A percentile compares a stretch with the other conserved stretches of the same genome.
phyloP scores from a whole-genome alignment of 1,140 invertebrate genomes.

The Drepana arcuata region DNA sequence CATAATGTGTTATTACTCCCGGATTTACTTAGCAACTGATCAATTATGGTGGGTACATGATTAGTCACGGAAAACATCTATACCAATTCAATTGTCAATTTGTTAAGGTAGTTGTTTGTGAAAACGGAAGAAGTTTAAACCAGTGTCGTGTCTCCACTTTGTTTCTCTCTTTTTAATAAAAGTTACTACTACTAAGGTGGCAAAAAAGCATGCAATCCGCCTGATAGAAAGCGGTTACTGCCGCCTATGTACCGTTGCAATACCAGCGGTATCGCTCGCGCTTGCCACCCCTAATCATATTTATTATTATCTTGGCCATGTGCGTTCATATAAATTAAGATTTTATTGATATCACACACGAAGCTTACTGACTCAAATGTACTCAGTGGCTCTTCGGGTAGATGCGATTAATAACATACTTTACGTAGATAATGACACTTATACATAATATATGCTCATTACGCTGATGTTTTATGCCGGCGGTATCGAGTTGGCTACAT shows the following conservation, averaged over 20 bases:
- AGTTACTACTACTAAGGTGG: too few species aligned
- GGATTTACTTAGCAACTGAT: slow-evolving; percentile 13
- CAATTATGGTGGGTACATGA: slow-evolving; percentile 7
- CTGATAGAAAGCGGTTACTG: too few species aligned
- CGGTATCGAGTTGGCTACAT: too few species aligned
- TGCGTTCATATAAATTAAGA: neutral
- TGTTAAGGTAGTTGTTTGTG: slow-evolving; percentile 3
- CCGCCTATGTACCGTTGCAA: too few species aligned
- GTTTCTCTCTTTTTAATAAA: neutral
- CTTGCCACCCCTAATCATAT: neutral
- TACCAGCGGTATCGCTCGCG: neutral
- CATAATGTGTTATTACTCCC: slow-evolving; percentile 25
- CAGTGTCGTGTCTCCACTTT: neutral
- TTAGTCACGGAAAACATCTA: slow-evolving; percentile 4
- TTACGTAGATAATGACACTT: too few species aligned
- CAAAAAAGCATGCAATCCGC: too few species aligned
- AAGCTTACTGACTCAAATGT: too few species aligned
- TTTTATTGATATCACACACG: neutral
- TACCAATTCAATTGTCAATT: slow-evolving; percentile 12
- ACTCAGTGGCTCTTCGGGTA: too few species aligned
- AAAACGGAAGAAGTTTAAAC: neutral
- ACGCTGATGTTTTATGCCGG: too few species aligned
- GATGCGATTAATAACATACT: too few species aligned
- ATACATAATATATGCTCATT: too few species aligned
- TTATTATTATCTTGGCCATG: neutral